These are phyloP conservation scores for Dyspetes luteomarginatus DNA, from an alignment of 2,888 invertebrate species.

Conservation along the genomic window DNA sequence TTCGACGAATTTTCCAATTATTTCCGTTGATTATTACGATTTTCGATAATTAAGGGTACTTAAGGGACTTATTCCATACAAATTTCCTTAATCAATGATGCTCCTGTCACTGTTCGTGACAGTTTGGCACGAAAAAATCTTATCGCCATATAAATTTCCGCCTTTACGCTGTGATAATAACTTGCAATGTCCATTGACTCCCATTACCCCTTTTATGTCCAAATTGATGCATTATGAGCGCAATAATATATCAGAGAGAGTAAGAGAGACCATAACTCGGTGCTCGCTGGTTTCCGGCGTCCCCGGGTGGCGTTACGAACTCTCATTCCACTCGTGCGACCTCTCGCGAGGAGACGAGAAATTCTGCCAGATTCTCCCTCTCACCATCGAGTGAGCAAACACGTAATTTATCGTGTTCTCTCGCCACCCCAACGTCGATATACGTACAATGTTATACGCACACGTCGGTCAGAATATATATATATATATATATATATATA, in stretches of 20 bases:
- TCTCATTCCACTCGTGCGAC: slow-evolving; percentile 23
- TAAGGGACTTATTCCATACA: too few species aligned
- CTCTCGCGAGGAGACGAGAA: slow-evolving; percentile 49
- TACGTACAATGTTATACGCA: slow-evolving; percentile 48
- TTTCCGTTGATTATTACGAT: too few species aligned
- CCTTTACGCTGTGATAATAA: too few species aligned
- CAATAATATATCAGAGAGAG: slow-evolving; percentile 31
- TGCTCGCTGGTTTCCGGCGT: slow-evolving; percentile 52
- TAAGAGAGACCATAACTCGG: slow-evolving; percentile 56
- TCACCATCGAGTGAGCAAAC: slow-evolving; percentile 2
- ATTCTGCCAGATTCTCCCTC: slow-evolving; percentile 49
- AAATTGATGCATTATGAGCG: slow-evolving; percentile 5
- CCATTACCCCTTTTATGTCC: background rate
- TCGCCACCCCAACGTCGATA: slow-evolving; percentile 49
- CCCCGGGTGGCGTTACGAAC: slow-evolving; percentile 49
- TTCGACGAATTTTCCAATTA: too few species aligned
- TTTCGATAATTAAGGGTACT: too few species aligned
- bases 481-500: slow-evolving; percentile 8
- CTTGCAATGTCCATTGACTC: too few species aligned
- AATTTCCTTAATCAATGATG: too few species aligned
- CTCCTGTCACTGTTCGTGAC: too few species aligned
- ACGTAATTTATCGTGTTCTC: slow-evolving; percentile 55
- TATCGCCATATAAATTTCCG: too few species aligned
- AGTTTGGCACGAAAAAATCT: too few species aligned
- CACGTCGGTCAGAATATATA: slow-evolving; percentile 28